Conservation (phyloP, 2,113 vertebrate genomes). For the Calypte anna region DNA sequence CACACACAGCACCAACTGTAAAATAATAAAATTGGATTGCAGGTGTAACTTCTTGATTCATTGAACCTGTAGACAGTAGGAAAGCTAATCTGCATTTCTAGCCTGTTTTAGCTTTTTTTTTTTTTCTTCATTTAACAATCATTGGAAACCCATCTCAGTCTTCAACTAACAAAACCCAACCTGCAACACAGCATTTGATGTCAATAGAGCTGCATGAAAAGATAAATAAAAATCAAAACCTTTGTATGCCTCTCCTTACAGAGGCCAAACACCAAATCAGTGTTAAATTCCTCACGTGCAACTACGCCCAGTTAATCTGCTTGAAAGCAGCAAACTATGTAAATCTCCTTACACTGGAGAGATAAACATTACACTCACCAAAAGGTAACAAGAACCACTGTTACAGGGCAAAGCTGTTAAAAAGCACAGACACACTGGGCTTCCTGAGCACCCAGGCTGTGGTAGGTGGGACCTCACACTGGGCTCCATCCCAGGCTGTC, state of each 20-base stretch:
- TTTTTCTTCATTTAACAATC: neutral
- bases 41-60: neutral
- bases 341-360: slow-evolving; percentile 68
- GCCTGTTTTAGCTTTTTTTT: neutral
- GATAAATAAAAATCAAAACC: slow-evolving; percentile 68
- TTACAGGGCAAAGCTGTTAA: neutral
- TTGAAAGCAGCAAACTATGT: slow-evolving; percentile 74
- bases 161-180: slow-evolving; percentile 31
- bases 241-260: slow-evolving; percentile 53
- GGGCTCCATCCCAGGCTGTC: neutral
- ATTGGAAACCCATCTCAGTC: neutral
- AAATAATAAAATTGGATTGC: neutral
- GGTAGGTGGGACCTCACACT: neutral
- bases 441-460: neutral
- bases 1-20: neutral
- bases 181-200: neutral
- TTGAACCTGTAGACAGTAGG: neutral
- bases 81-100: slow-evolving; percentile 2
- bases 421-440: neutral
- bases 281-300: slow-evolving; percentile 77
- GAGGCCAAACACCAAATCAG: slow-evolving; percentile 72
- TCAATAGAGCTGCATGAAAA: slow-evolving; percentile 47
- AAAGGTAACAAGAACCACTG: slow-evolving; percentile 45
- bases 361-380: slow-evolving; percentile 65
- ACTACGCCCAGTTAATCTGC: slow-evolving; percentile 77